Evolutionary conservation across 2,888 invertebrate genomes (phyloP).

Genomic region (Phaedon cochleariae): DNA sequence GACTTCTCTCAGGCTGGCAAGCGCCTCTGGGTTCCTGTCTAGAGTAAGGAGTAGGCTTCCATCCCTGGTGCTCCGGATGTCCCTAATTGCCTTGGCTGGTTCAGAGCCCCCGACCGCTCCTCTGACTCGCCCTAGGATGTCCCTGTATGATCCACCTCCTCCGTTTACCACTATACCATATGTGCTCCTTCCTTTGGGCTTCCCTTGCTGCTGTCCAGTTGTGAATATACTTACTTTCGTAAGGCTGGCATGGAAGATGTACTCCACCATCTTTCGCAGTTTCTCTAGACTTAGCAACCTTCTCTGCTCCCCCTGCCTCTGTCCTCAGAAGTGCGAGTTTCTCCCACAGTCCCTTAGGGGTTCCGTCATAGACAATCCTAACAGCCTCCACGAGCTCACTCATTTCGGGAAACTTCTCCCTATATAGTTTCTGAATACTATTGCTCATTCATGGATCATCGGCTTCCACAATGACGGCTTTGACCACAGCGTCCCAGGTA

Average conservation of each 20-base stretch:
- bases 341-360: background rate
- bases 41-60: background rate
- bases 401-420: too few species aligned
- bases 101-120: background rate
- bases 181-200: slow-evolving; percentile 1
- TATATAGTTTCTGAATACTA: too few species aligned
- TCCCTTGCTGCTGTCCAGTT: too few species aligned
- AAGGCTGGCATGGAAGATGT: too few species aligned
- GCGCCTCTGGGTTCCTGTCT: background rate
- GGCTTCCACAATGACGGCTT: too few species aligned
- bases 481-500: too few species aligned
- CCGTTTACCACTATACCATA: slow-evolving; percentile 3
- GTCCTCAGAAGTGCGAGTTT: slow-evolving; percentile 1
- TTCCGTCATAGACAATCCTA: slow-evolving; percentile 1
- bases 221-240: too few species aligned
- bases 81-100: background rate
- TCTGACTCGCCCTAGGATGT: slow-evolving; percentile 2
- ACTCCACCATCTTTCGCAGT: too few species aligned
- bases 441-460: too few species aligned
- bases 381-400: background rate
- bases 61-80: slow-evolving; percentile 2
- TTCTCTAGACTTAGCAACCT: background rate
- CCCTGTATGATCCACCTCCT: background rate
- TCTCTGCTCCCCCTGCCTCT: background rate
- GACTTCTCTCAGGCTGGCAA: too few species aligned